Base-by-base conservation (phyloP, 2,113 vertebrate genomes). In the Gulo gulo region DNA sequence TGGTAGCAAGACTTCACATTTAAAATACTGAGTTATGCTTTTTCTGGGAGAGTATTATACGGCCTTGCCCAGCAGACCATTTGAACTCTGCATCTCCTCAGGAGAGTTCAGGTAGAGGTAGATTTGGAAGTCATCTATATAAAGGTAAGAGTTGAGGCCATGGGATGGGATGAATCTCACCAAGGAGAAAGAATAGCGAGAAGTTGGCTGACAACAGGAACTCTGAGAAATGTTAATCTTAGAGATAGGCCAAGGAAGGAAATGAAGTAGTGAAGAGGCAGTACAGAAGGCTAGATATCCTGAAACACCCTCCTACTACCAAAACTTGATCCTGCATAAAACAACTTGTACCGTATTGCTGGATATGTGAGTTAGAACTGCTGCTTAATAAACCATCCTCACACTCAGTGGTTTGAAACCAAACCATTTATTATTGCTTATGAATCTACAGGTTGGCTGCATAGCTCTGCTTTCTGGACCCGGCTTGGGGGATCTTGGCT, bases 181-280 rank as follows among this genome's bases (percentile, higher is more conserved):
- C 7, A 88, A 55, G 69, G 23, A 55, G 84, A 93, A 95, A 89
- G 61, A 80, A 76, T 31, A 85, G 42, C 79, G 79, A 88, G 67
- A 92, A 79, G 84, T 29, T 85, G 15, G 24, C 34, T 88, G 84
- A 97, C 63, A 94, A 85, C 15, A 88, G 88, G 92, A 88, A 94
- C 52, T 91, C 57, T 83, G 50, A 83, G 36, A 63, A 94, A 81
- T 50, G 34, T n/a, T 84, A 39, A 71, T 83, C 16, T 76, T 92
- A 69, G 47, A 81, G 88, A 76, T 7, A 78, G 59, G 13, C 59
- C 81, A 90, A 85, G 24, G 31, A 83, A 94, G 76, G 69, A 88
- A 97, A 93, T 80, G 52, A 92, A 82, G 5, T 52, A 93, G 21
- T 92, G 11, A 74, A n/a, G 78, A 95, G 20, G 71, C 16, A 90